Conservation (phyloP, 92 coral and sea anemone genomes). For the Montipora capitata region DNA sequence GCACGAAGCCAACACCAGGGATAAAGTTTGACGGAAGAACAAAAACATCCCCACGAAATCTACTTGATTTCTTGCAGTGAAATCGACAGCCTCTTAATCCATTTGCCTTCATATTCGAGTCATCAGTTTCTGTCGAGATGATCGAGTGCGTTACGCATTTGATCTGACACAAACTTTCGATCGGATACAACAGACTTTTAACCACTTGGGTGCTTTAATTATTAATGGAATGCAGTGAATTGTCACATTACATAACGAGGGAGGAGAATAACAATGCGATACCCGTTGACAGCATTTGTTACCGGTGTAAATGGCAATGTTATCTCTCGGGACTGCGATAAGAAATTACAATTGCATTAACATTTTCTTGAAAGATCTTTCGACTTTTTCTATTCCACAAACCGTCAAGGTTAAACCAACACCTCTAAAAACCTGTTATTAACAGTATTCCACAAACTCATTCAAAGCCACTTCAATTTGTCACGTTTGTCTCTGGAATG, state of each 20-base stretch:
- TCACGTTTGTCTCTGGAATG: neutral
- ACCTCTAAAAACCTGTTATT: neutral
- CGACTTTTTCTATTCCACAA: neutral
- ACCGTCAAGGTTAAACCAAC: neutral
- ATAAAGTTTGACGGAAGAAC: slow-evolving; percentile 68
- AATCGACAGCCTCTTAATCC: slow-evolving; percentile 8
- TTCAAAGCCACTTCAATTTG: neutral
- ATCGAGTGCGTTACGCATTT: slow-evolving; percentile 6
- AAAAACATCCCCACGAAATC: slow-evolving; percentile 83
- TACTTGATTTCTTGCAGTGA: slow-evolving; percentile 31
- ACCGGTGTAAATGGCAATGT: neutral
- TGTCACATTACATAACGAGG: slow-evolving; percentile 11
- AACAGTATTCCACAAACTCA: neutral
- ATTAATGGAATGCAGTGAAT: slow-evolving; percentile 37
- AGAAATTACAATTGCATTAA: neutral
- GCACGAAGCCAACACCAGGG: slow-evolving; percentile 67
- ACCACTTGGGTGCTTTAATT: slow-evolving; percentile 33
- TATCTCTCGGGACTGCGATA: slow-evolving; percentile 2
- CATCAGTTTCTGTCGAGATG: neutral
- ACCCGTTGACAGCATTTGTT: slow-evolving; percentile 38
- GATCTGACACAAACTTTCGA: slow-evolving; percentile 24
- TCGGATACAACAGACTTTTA: slow-evolving; percentile 25
- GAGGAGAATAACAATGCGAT: slow-evolving; percentile 28
- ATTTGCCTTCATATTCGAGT: slow-evolving; percentile 13
- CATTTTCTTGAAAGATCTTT: too few species aligned